phyloP scores from a whole-genome alignment of 2,888 invertebrate species.

The Apamea sordens region DNA sequence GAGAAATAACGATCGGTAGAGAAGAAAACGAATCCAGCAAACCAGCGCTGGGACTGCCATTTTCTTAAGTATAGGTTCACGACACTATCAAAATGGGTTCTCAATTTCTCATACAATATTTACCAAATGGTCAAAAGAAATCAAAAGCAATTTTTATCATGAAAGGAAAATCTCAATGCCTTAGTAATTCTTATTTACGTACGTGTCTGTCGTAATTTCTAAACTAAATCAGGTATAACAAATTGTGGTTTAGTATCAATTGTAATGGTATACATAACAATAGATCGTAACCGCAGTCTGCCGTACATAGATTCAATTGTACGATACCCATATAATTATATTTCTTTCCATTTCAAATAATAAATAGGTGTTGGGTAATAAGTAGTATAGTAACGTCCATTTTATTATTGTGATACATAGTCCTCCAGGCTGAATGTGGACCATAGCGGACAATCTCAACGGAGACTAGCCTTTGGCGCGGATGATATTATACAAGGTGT shows the following conservation, averaged over 20 bases:
- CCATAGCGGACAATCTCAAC: not conserved
- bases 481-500: too few species aligned
- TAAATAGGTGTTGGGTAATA: slow-evolving; percentile 35
- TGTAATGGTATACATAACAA: slow-evolving; percentile 42
- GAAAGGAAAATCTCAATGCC: slow-evolving; percentile 1
- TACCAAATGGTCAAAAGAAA: not conserved
- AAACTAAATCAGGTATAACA: slow-evolving; percentile 49
- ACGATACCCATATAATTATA: slow-evolving; percentile 40
- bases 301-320: slow-evolving; percentile 34
- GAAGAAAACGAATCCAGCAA: too few species aligned
- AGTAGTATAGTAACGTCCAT: not conserved
- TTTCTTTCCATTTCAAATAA: slow-evolving; percentile 40
- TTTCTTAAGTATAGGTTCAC: too few species aligned
- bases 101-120: not conserved
- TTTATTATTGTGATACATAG: not conserved
- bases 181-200: slow-evolving; percentile 22
- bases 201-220: slow-evolving; percentile 13
- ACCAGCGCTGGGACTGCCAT: too few species aligned
- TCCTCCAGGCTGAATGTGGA: not conserved
- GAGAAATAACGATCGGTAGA: too few species aligned
- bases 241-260: slow-evolving; percentile 51
- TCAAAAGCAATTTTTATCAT: not conserved
- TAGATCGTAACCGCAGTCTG: slow-evolving; percentile 48
- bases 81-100: too few species aligned
- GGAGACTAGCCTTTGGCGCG: not conserved